Base-by-base conservation (phyloP, 2,888 invertebrate species). In the Trilocha varians region DNA sequence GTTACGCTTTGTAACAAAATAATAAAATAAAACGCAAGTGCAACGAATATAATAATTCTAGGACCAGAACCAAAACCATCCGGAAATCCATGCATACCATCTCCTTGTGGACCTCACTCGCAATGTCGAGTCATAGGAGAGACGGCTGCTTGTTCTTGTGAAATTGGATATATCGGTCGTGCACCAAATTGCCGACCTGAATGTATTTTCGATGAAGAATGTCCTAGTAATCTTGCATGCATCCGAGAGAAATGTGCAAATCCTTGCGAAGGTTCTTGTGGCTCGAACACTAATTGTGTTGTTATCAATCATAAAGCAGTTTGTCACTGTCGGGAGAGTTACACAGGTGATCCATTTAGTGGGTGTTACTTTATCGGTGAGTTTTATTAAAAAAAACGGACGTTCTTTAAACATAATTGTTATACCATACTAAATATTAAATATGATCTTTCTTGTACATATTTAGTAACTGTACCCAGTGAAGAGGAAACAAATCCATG, bases 131-230 rank as follows among this genome's bases (percentile, higher is more conserved):
- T 90, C 40, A 88, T 92, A 48, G 91, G 93, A 51, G 91, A 91
- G 59, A 91, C 91, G 52, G 90, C 94, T 15, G 92, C 92, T 35
- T 95, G 95, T 68, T 93, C 94, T 45, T 95, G 95, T 70, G 78
- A 91, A 57, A 87, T 90, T 38, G 91, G 92, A 63, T 95, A 93
- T 68, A 87, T 94, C 44, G 96, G 96, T 38, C 88, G 94, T 60
- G 89, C 96, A 35, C 95, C 95, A 33, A 93, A 93, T 70, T 96
- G 95, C 66, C 89, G 95, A 37, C 95, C 95, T 16, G 94, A 95
- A 87, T 95, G 95, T 77, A 89, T 91, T 35, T 92, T 92, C 56
- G 93, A 94, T 59, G 91, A 92, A 53, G 95, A 95, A 79, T 96
- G 96, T 68, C 88, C 93, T 11, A 91, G 93, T 61, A 92, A 94